phyloP scores from a whole-genome alignment of 2,888 invertebrate species.

The Pheosia tremula region DNA sequence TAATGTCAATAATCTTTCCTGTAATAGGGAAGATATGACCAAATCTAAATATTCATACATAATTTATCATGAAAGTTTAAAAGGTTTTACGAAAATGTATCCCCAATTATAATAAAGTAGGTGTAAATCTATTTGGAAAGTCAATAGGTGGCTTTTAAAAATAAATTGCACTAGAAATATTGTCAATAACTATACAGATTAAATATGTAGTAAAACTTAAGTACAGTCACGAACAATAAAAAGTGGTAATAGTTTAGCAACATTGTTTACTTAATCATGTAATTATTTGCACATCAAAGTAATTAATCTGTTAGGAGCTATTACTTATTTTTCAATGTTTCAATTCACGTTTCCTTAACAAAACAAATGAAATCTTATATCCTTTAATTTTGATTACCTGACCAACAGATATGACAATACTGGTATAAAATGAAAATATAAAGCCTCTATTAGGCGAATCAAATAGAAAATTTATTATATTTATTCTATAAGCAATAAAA shows the following conservation, averaged over 20 bases:
- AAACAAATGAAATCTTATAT: no score
- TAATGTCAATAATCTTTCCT: conserved; percentile 9
- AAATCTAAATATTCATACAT: conserved; percentile 11
- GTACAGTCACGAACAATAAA: conserved; percentile 49
- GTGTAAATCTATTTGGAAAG: conserved; percentile 28
- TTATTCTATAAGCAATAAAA: neutral
- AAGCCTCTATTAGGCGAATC: conserved; percentile 1
- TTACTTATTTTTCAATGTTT: no score
- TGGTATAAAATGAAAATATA: neutral
- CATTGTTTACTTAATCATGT: neutral
- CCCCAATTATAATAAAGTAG: conserved; percentile 21
- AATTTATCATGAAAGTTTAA: no score
- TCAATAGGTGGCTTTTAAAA: conserved; percentile 40
- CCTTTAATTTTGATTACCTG: no score
- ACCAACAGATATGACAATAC: no score
- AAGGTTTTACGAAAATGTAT: conserved; percentile 22
- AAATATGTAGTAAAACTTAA: conserved; percentile 32
- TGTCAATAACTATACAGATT: conserved; percentile 37
- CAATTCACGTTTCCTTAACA: no score
- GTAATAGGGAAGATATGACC: conserved; percentile 24
- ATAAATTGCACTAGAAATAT: conserved; percentile 48
- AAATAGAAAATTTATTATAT: neutral
- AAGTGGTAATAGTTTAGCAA: conserved; percentile 18
- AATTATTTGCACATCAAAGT: no score
- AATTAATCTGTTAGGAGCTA: no score